Percentiles rank a stretch among this genome's conserved stretches.
These are phyloP conservation scores for Agrilus biguttatus DNA, from an alignment of 2,888 invertebrate genomes.

Conservation along the genomic window DNA sequence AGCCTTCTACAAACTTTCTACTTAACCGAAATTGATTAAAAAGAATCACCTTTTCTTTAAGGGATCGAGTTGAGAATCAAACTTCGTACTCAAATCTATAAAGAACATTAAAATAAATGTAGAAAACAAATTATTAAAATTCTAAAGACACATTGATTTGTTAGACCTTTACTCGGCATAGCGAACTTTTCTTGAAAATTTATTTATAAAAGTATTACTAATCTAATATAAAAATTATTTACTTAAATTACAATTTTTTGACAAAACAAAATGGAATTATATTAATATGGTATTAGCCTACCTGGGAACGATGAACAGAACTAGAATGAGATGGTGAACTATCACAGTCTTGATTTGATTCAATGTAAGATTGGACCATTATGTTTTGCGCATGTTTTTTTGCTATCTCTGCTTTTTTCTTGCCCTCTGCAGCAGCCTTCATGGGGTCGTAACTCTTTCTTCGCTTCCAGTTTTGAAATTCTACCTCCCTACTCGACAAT, in stretches of 20 bases:
- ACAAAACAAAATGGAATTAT: neutral
- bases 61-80: neutral
- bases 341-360: conserved; percentile 25
- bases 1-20: no score
- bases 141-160: neutral
- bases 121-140: conserved; percentile 1
- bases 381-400: conserved; percentile 26
- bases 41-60: no score
- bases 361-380: conserved; percentile 28
- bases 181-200: neutral
- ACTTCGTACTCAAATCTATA: conserved; percentile 2
- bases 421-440: conserved; percentile 82
- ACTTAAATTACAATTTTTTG: neutral
- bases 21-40: no score
- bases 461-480: conserved; percentile 91
- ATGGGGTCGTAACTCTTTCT: conserved; percentile 92
- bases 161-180: no score
- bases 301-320: conserved; percentile 32
- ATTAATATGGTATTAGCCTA: conserved; percentile 9
- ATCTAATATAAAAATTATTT: no score
- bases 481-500: conserved; percentile 61
- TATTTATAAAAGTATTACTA: no score
- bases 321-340: conserved; percentile 32
- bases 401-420: conserved; percentile 44
- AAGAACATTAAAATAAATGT: neutral